phyloP scores from a whole-genome alignment of 1,140 invertebrate genomes.

The Caenorhabditis inopinata region DNA sequence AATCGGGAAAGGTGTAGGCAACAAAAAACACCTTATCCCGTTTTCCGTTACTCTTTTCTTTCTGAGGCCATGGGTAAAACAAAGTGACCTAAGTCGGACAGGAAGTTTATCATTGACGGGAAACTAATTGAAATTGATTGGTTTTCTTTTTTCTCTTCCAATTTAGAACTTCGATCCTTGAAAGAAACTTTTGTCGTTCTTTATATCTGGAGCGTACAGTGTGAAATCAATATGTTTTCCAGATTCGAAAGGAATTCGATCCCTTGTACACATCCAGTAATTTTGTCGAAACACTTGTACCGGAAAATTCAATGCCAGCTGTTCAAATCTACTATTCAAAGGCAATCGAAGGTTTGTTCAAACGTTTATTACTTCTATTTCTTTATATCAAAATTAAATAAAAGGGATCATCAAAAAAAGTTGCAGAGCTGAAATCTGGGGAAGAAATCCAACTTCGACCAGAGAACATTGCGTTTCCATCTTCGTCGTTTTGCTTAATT shows the following conservation, averaged over 20 bases:
- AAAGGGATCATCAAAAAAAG: background rate
- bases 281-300: background rate
- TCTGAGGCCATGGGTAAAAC: background rate
- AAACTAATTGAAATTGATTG: conserved; percentile 29
- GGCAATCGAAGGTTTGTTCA: background rate
- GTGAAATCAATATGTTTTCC: background rate
- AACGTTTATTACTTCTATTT: background rate
- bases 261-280: conserved; percentile 22
- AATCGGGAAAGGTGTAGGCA: too few species aligned
- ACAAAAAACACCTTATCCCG: too few species aligned
- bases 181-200: background rate
- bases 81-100: background rate
- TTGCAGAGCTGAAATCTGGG: background rate
- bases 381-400: background rate
- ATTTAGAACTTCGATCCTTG: background rate
- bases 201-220: background rate
- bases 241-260: conserved; percentile 37
- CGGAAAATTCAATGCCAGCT: background rate
- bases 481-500: conserved; percentile 1
- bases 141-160: background rate
- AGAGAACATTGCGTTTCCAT: background rate
- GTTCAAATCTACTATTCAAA: conserved; percentile 1
- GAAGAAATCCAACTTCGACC: background rate
- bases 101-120: background rate
- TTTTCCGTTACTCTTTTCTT: background rate